Base-by-base conservation (phyloP, 2,888 invertebrate genomes). In the Sthenelais limicola region DNA sequence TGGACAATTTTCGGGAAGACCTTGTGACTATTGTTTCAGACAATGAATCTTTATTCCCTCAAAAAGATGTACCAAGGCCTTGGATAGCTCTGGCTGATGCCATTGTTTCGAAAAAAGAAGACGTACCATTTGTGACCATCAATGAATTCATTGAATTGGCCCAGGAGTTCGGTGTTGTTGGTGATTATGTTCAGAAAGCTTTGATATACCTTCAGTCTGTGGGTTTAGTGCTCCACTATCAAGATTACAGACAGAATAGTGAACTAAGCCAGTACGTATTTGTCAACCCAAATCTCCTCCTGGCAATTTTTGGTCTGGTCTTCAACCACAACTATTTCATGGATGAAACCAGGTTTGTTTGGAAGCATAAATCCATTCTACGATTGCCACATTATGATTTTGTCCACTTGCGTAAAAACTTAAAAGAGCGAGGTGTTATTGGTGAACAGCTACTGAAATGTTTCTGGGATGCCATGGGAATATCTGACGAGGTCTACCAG, bases 291-390 rank as follows among this genome's bases (percentile, higher is more conserved):
- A 66, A 66, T 43, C 66, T 66, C 12, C 38, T 66, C 21, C 66
- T 66, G 9, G 38, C 66, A 7, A 66, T 66, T 3, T 66, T 66
- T 28, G 66, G 66, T 1, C 66, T 66, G 12, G 47, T 66, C 1
- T 66, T 66, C 66, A 66, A 66, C 66, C 66, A 66, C 66, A 66
- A 66, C 66, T 66, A 66, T 43, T 66, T 43, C 66, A 66, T 43
- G 43, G 66, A 66, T 47, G 66, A 66, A 43, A 66, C 47, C 1
- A 35, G 66, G 9, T 66, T 66, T 38, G 66, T 66, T 1, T 66
- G 66, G 66, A 66, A 47, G 26, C 38, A 66, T 43, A 35, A 66
- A 26, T 43, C 43, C 66, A 66, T 66, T 28, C 66, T 66, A 1
- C 66, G 66, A 15, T 18, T 66, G 24, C 66, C 66, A 7, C 38